Evolutionary conservation across 2,113 vertebrate genomes (phyloP).

Genomic region (Malurus elegans): DNA sequence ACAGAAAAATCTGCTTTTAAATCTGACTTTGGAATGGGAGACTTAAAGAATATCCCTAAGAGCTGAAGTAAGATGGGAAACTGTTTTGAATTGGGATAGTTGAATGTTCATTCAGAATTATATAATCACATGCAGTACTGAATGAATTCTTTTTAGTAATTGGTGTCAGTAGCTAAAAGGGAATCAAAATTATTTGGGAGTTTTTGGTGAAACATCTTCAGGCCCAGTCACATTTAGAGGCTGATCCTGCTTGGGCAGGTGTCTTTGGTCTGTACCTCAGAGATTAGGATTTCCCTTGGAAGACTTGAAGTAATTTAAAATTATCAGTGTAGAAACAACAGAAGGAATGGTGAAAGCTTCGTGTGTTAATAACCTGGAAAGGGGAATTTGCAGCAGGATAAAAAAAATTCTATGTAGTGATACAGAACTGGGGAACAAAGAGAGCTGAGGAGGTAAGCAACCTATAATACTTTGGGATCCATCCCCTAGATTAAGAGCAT

Average conservation of each 20-base stretch:
- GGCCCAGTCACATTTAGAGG: rapidly evolving
- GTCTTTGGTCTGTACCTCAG: neutral
- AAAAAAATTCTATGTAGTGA: neutral
- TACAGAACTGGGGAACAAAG: neutral
- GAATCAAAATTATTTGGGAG: neutral
- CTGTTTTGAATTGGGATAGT: neutral
- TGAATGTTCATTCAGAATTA: neutral
- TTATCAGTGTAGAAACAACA: neutral
- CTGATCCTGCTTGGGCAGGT: neutral
- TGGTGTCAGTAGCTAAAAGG: neutral
- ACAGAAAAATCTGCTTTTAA: neutral
- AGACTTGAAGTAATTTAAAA: neutral
- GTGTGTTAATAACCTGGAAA: neutral
- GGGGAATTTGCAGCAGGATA: neutral
- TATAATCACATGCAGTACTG: neutral
- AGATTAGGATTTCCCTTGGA: neutral
- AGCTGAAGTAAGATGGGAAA: neutral
- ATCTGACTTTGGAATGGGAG: neutral
- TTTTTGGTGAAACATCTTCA: neutral
- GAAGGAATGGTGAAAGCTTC: neutral
- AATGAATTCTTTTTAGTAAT: neutral
- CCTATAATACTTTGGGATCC: neutral
- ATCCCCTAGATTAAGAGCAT: neutral
- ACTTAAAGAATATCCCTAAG: neutral
- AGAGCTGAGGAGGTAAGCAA: neutral